These are phyloP conservation scores for Lucilia sericata DNA, from an alignment of 1,140 invertebrate species.

Conservation along the genomic window DNA sequence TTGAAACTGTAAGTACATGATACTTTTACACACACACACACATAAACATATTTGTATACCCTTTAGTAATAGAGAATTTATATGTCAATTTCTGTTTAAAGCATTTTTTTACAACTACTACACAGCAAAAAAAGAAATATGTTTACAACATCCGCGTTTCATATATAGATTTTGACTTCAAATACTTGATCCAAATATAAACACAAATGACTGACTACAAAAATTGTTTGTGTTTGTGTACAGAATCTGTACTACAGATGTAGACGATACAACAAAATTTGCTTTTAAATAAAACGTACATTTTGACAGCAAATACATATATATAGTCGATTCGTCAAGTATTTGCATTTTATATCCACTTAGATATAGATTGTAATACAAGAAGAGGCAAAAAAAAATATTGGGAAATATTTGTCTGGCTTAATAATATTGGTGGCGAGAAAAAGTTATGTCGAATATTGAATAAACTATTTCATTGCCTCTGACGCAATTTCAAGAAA, in stretches of 20 bases:
- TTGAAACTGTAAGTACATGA: neutral
- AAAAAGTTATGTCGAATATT: too few species aligned
- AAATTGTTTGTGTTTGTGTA: neutral
- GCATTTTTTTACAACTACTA: neutral
- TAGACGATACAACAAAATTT: neutral
- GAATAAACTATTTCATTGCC: too few species aligned
- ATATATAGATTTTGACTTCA: neutral
- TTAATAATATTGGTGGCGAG: too few species aligned
- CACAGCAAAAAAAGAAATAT: neutral
- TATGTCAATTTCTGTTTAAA: conserved; percentile 15
- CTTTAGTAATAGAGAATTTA: neutral
- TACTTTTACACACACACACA: neutral
- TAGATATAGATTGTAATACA: neutral
- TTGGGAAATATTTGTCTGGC: too few species aligned
- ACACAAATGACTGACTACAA: neutral
- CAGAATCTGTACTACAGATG: too few species aligned
- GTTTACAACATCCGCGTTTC: conserved; percentile 19
- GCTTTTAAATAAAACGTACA: neutral
- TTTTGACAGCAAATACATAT: neutral
- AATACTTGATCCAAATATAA: neutral
- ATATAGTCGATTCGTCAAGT: neutral
- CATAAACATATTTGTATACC: neutral
- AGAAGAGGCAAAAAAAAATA: too few species aligned
- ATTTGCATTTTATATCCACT: conserved; percentile 24
- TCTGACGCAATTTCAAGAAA: too few species aligned